Percentiles rank a stretch among this genome's conserved stretches.
These are phyloP conservation scores for Procambarus clarkii DNA, from an alignment of 1,140 invertebrate species.

Conservation along the genomic window DNA sequence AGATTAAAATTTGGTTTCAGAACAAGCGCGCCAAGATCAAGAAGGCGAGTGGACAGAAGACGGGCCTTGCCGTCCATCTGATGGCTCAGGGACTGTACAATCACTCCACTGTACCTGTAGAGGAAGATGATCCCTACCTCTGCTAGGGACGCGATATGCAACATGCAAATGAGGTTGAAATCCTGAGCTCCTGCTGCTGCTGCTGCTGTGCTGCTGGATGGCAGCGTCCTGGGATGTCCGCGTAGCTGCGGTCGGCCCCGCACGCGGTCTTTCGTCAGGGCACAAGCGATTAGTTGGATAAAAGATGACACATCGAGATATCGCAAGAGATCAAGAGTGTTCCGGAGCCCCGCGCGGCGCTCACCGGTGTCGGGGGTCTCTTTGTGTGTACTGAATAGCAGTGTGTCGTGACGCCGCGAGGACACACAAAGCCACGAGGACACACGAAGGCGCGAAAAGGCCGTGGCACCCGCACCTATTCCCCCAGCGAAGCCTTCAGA, in stretches of 20 bases:
- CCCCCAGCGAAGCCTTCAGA: neutral
- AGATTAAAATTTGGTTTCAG: conserved; percentile 84
- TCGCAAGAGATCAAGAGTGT: neutral
- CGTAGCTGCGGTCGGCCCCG: too few relatives aligned
- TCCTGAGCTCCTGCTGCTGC: neutral
- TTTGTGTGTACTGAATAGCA: too few relatives aligned
- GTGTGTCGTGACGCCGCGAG: neutral
- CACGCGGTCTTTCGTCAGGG: neutral
- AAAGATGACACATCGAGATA: neutral
- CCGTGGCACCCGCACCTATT: neutral
- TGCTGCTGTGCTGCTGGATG: too few relatives aligned
- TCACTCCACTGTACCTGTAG: conserved; percentile 77
- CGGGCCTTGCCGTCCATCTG: conserved; percentile 79
- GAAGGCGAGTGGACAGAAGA: conserved; percentile 78
- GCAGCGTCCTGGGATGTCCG: too few relatives aligned
- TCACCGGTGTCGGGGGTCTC: too few relatives aligned
- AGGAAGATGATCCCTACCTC: conserved; percentile 74
- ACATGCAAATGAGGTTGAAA: neutral
- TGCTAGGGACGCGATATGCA: conserved; percentile 3
- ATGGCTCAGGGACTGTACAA: conserved; percentile 83
- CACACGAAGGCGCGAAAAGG: too few relatives aligned
- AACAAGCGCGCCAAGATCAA: conserved; percentile 84
- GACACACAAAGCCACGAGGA: neutral
- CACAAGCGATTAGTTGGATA: neutral
- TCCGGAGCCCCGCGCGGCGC: neutral